phyloP scores from a whole-genome alignment of 2,797 vertebrate genomes.

The Coracias cyanogaster region DNA sequence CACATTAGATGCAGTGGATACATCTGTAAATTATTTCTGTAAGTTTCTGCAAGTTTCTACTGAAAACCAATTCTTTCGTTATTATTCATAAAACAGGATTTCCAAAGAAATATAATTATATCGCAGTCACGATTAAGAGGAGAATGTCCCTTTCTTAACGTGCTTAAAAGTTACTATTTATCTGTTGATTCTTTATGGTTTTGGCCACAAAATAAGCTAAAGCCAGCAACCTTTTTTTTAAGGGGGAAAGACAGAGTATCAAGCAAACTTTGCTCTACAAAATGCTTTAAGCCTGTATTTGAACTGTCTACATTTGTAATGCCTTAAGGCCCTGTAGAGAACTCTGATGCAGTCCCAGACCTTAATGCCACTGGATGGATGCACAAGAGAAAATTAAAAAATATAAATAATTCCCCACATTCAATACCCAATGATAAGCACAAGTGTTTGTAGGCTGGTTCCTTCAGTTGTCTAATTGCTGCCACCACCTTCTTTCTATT shows the following conservation, averaged over 20 bases:
- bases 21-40: background rate
- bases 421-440: background rate
- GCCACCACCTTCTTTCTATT: background rate
- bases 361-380: background rate
- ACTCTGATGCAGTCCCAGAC: background rate
- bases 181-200: background rate
- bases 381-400: background rate
- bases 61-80: background rate
- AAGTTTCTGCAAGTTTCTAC: background rate
- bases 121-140: background rate
- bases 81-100: background rate
- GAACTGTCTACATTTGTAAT: background rate
- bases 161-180: background rate
- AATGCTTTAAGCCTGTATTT: background rate
- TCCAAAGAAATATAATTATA: background rate
- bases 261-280: background rate
- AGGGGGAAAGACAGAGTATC: background rate
- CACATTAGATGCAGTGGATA: background rate
- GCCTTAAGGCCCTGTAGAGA: background rate
- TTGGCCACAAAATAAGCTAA: background rate
- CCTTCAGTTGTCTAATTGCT: background rate
- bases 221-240: background rate
- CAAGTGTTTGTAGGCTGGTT: background rate
- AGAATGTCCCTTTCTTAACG: background rate
- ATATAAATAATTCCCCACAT: background rate